Conservation (phyloP, 1,140 invertebrate species). For the Manduca sexta region DNA sequence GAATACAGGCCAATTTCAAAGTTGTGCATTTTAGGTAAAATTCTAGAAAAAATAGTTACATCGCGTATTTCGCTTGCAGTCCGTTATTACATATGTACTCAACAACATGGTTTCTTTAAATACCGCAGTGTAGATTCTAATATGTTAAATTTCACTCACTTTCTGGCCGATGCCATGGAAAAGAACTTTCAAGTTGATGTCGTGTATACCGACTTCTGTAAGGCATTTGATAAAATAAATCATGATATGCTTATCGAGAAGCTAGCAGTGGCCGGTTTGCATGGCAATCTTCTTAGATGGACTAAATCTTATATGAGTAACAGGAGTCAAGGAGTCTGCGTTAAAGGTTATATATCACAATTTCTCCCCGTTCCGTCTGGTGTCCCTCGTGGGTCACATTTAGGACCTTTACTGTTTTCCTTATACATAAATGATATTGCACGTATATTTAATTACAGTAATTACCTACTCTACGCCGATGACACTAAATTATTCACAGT, state of each 20-base stretch:
- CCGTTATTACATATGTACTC: no score
- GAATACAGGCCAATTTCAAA: no score
- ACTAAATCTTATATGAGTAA: constrained; percentile 26
- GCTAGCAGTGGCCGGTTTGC: constrained; percentile 8
- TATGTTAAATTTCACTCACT: constrained; percentile 4
- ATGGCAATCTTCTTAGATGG: constrained; percentile 18
- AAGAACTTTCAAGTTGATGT: not conserved
- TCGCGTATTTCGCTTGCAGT: no score
- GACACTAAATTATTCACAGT: constrained; percentile 38
- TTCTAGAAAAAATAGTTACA: no score
- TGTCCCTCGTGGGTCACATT: constrained; percentile 28
- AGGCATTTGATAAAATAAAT: constrained; percentile 10
- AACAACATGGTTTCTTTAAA: no score
- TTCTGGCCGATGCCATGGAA: constrained; percentile 5
- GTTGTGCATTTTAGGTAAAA: no score
- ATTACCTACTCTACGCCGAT: constrained; percentile 31
- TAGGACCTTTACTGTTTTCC: constrained; percentile 28
- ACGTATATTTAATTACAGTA: constrained; percentile 15
- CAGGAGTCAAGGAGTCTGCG: constrained; percentile 22
- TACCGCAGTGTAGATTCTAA: no score
- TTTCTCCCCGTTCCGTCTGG: constrained; percentile 20
- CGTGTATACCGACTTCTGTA: constrained; percentile 5
- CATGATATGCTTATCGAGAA: constrained; percentile 14
- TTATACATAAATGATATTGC: constrained; percentile 31
- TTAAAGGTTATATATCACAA: constrained; percentile 19